A percentile compares a stretch with the other conserved stretches of the same genome.
These are phyloP conservation scores for Python bivittatus DNA, from an alignment of 2,113 vertebrate genomes.

Conservation along the genomic window DNA sequence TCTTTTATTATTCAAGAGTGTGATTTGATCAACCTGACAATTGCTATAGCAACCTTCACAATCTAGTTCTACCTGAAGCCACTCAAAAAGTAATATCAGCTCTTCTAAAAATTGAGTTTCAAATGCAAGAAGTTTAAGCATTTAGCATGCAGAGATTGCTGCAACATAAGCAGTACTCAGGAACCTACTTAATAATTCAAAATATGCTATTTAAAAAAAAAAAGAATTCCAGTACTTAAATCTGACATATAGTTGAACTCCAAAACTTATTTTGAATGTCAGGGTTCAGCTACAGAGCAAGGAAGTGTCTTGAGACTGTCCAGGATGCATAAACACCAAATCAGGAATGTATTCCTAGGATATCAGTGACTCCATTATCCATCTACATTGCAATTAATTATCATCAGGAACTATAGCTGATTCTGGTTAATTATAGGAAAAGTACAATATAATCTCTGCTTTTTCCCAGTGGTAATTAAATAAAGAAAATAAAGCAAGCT, in stretches of 20 bases:
- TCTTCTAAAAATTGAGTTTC: constrained; percentile 27
- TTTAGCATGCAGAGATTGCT: constrained; percentile 47
- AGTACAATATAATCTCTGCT: background rate
- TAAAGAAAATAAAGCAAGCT: background rate
- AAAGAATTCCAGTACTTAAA: background rate
- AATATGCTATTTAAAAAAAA: background rate
- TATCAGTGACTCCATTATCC: background rate
- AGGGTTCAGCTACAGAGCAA: background rate
- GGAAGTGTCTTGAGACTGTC: background rate
- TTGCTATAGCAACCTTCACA: constrained; percentile 59
- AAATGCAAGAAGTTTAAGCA: constrained; percentile 18
- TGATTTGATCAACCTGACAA: constrained; percentile 49
- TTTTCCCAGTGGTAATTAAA: background rate
- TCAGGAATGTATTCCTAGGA: background rate
- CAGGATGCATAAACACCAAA: background rate
- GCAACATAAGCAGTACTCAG: background rate
- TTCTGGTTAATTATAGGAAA: background rate
- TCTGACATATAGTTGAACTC: background rate
- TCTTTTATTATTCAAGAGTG: constrained; percentile 35
- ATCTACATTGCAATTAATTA: background rate
- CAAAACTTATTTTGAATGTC: background rate
- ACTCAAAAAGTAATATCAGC: constrained; percentile 12
- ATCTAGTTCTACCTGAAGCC: constrained; percentile 25
- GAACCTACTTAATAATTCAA: constrained; percentile 10
- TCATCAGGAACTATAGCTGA: background rate